Conservation (phyloP, 2,797 vertebrate genomes). For the Chelmon rostratus region DNA sequence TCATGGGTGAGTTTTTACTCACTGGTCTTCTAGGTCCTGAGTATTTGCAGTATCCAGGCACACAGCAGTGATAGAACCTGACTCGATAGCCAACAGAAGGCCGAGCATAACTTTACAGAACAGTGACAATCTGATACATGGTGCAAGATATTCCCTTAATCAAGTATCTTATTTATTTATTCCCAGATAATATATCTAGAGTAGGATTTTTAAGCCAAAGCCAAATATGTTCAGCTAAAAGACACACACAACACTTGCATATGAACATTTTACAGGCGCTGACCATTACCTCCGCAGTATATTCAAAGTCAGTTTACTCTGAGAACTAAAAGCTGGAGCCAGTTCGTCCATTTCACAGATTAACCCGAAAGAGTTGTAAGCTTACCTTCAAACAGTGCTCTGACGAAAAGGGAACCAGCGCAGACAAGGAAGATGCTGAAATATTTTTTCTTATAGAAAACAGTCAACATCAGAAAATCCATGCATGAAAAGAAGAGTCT, state of each 20-base stretch:
- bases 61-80: not conserved
- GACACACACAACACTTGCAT: not conserved
- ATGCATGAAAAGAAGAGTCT: not conserved
- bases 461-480: not conserved
- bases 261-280: conserved; percentile 23
- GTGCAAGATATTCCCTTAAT: conserved; percentile 12
- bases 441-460: conserved; percentile 7
- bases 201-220: conserved; percentile 49
- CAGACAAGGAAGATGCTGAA: conserved; percentile 33
- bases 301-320: conserved; percentile 27
- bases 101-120: conserved; percentile 9
- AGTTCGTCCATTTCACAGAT: not conserved
- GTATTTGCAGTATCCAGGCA: not conserved
- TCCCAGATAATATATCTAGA: conserved; percentile 25
- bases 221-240: conserved; percentile 53
- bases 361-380: conserved; percentile 3
- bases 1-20: conserved; percentile 2
- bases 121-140: conserved; percentile 56
- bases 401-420: not conserved
- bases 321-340: not conserved
- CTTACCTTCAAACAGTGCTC: conserved; percentile 33
- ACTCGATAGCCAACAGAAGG: conserved; percentile 10
- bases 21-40: conserved; percentile 3
- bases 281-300: not conserved
- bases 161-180: conserved; percentile 65